These are phyloP conservation scores for Mixornis gularis DNA, from an alignment of 2,113 vertebrate species.

Conservation along the genomic window DNA sequence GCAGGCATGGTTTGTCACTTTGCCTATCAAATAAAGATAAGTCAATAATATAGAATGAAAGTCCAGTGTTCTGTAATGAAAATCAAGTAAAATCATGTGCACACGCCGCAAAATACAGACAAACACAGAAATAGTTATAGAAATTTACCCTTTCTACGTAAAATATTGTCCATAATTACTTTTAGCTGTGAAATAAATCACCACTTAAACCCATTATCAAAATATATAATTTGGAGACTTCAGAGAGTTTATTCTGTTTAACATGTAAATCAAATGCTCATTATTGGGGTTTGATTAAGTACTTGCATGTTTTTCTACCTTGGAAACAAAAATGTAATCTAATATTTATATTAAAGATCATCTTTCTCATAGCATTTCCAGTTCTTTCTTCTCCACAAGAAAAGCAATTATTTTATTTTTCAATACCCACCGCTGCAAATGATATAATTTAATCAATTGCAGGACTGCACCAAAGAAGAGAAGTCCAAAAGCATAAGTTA, in stretches of 20 bases:
- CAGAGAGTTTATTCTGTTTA: neutral
- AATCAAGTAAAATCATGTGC: neutral
- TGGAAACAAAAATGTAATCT: neutral
- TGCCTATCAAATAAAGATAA: neutral
- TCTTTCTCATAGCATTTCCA: neutral
- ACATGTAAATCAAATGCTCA: neutral
- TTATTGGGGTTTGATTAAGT: neutral
- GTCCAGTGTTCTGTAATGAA: neutral
- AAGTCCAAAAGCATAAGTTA: neutral
- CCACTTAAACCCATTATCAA: neutral
- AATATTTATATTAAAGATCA: neutral
- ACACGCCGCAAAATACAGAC: neutral
- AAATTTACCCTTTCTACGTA: neutral
- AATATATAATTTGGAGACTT: neutral
- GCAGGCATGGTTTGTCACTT: neutral
- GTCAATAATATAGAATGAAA: neutral
- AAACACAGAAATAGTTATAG: fast-evolving
- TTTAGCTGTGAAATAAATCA: neutral
- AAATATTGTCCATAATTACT: neutral
- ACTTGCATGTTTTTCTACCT: neutral
- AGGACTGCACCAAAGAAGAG: neutral
- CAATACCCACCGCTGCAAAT: neutral
- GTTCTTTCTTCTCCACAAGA: neutral
- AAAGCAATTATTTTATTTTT: neutral
- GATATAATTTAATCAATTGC: neutral